Evolutionary conservation across 2,888 invertebrate genomes (phyloP).

Genomic region (Aspidapion aeneum): DNA sequence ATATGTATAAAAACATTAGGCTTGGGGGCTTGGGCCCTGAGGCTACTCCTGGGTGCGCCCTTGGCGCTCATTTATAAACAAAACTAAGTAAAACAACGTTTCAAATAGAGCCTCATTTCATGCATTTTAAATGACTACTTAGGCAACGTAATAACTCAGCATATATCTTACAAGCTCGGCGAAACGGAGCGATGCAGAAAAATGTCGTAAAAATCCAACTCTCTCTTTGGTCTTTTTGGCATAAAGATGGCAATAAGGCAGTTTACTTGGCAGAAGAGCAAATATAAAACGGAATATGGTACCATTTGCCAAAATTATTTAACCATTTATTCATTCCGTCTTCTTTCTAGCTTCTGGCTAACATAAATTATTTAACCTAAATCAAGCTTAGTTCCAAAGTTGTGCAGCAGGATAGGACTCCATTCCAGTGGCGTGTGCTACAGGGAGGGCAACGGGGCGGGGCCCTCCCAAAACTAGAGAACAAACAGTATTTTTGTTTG

Average conservation of each 20-base stretch:
- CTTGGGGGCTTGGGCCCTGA: too few relatives aligned
- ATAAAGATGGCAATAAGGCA: not conserved
- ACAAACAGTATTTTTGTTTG: too few relatives aligned
- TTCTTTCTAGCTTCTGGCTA: not conserved
- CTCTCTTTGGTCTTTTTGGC: not conserved
- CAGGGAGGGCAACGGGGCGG: too few relatives aligned
- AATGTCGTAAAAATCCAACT: not conserved
- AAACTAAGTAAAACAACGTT: too few relatives aligned
- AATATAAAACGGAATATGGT: conserved; percentile 14
- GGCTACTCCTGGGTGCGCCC: too few relatives aligned
- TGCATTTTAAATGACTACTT: conserved; percentile 5
- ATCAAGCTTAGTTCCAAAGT: too few relatives aligned
- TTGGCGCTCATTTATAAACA: too few relatives aligned
- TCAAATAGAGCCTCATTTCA: not conserved
- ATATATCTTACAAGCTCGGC: not conserved
- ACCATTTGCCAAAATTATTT: conserved; percentile 17
- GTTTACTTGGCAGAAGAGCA: conserved; percentile 1
- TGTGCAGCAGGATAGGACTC: too few relatives aligned
- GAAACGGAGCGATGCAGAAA: not conserved
- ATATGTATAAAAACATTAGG: too few relatives aligned
- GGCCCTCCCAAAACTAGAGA: too few relatives aligned
- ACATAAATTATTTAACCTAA: not conserved
- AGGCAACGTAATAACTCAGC: conserved; percentile 1
- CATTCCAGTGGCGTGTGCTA: too few relatives aligned
- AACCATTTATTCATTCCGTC: not conserved